Evolutionary conservation across 2,797 vertebrate genomes (phyloP), one percentile per base, ranked within the genome.

Genomic region (Hippoglossus hippoglossus): DNA sequence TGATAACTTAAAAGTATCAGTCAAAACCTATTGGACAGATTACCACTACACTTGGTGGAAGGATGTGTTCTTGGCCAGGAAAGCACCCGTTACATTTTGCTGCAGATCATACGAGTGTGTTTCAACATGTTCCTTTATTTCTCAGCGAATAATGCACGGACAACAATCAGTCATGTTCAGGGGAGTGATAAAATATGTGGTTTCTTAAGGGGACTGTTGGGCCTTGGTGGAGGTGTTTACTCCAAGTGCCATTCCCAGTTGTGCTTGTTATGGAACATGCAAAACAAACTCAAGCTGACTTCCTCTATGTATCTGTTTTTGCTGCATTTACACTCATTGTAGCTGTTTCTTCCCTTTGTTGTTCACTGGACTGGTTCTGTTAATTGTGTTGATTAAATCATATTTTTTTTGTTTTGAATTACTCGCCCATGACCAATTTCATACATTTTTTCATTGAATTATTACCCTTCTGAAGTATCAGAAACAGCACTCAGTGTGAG

Each of bases 391-490:
- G 12, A 57, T 67, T 59, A 21, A 74, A 63, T 31, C 26, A 0
- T 39, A 19, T n/a, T 12, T 13, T 57, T 57, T 65, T 57, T 62
- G 9, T 39, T 36, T 39, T 39, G 36, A 39, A 39, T 39, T 39
- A 39, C 10, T 67, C 39, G n/a, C 49, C 34, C 12, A n/a, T 64
- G 51, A 58, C 36, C 57, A 63, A 21, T 73, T 71, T 60, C 21
- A 39, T 39, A 50, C 15, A 10, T 3, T 76, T 22, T 67, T 77
- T 19, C 26, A 57, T 69, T 67, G 51, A 15, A 67, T 73, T 41
- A 53, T 31, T 31, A 2, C 2, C 31, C 50, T 63, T 16, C 58
- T 54, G 31, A 64, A 55, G 13, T 47, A 72, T 34, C 50, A 24
- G 28, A 39, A 13, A 39, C 34, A 36, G 34, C 52, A 41, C 25